These are phyloP conservation scores for Coleophora flavipennella DNA, from an alignment of 2,888 invertebrate genomes.

Conservation along the genomic window DNA sequence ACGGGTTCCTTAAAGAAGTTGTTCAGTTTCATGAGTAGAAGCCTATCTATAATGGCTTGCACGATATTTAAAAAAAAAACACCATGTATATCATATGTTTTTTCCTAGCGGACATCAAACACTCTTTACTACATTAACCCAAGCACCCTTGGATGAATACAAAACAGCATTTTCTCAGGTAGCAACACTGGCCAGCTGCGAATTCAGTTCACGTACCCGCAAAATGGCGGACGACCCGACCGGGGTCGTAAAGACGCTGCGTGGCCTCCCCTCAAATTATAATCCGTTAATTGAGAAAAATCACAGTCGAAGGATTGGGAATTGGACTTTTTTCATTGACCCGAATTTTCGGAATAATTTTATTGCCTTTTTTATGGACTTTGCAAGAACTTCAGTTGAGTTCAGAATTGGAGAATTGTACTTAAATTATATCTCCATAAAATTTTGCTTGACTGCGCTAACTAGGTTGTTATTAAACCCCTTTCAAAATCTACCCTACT, in stretches of 20 bases:
- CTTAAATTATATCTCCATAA: background rate
- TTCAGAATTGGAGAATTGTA: background rate
- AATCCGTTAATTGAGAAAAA: conserved; percentile 51
- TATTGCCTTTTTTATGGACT: background rate
- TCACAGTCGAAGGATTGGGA: conserved; percentile 13
- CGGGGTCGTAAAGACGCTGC: conserved; percentile 33
- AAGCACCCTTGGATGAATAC: too few species aligned
- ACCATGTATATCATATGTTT: too few species aligned
- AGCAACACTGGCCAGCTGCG: conserved; percentile 1
- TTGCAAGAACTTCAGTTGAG: background rate
- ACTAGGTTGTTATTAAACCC: background rate
- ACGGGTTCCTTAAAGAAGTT: too few species aligned
- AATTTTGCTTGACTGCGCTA: background rate
- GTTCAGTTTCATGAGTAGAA: too few species aligned
- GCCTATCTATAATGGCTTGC: too few species aligned
- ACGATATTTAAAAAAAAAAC: too few species aligned
- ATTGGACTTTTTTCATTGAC: background rate
- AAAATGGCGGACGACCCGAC: conserved; percentile 23
- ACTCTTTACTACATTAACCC: too few species aligned
- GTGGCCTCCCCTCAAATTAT: conserved; percentile 46
- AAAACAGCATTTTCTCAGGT: background rate
- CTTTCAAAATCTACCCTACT: background rate
- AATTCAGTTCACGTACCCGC: conserved; percentile 31
- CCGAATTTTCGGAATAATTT: background rate
- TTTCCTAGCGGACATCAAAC: too few species aligned